Evolutionary conservation across 2,113 vertebrate species (phyloP).

Genomic region (Burhinus bistriatus): DNA sequence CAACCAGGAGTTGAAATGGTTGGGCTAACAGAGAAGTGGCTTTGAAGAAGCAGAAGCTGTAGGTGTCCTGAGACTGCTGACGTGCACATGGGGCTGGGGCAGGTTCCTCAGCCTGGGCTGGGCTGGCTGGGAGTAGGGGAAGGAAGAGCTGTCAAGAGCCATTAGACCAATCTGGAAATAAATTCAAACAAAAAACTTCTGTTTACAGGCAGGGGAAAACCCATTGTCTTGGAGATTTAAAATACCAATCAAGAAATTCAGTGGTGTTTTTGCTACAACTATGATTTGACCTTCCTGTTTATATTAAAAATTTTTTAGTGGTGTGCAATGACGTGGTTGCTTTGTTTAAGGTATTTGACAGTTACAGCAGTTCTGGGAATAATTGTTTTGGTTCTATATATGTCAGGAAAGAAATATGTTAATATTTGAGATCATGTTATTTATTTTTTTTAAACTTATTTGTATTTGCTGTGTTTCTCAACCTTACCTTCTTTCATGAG

Average conservation of each 20-base stretch:
- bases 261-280: background rate
- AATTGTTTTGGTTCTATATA: background rate
- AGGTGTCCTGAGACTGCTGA: background rate
- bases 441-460: background rate
- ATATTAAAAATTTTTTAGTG: background rate
- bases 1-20: background rate
- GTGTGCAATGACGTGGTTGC: background rate
- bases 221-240: conserved; percentile 12
- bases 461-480: background rate
- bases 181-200: background rate
- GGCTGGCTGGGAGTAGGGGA: background rate
- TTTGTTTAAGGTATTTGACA: conserved; percentile 34
- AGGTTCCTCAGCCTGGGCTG: background rate
- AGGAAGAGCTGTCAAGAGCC: background rate
- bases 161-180: background rate
- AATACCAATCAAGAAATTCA: background rate
- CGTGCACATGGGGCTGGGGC: background rate
- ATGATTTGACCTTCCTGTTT: conserved; percentile 58
- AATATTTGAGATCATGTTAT: background rate
- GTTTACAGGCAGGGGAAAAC: background rate
- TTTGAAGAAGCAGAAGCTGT: background rate
- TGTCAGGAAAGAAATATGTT: background rate
- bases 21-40: background rate
- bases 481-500: background rate
- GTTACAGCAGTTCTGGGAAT: background rate